Conservation (phyloP, 2,113 vertebrate species). For the Scomber japonicus region DNA sequence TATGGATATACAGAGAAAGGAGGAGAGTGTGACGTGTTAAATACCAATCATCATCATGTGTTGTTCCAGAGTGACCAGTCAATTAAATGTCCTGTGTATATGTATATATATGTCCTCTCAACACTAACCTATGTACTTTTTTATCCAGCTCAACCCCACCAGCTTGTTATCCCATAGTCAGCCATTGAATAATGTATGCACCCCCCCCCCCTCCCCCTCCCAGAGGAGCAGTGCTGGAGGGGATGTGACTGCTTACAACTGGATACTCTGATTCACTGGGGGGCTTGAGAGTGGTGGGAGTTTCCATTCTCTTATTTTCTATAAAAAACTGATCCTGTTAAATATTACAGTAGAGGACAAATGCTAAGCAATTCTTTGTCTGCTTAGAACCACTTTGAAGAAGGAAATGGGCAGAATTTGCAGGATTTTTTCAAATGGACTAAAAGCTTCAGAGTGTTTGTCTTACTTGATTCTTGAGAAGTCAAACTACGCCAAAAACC, state of each 20-base stretch:
- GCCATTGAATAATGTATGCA: slow-evolving; percentile 52
- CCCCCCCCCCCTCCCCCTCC: slow-evolving; percentile 4
- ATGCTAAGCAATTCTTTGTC: slow-evolving; percentile 25
- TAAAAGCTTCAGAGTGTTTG: slow-evolving; percentile 37
- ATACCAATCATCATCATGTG: background rate
- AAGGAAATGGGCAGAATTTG: slow-evolving; percentile 11
- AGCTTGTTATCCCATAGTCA: slow-evolving; percentile 44
- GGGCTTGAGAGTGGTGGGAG: slow-evolving; percentile 32
- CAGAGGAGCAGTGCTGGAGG: slow-evolving; percentile 30
- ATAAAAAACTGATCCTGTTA: slow-evolving; percentile 38
- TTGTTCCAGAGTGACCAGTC: slow-evolving; percentile 31
- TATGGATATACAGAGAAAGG: slow-evolving; percentile 1
- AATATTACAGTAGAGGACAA: slow-evolving; percentile 28
- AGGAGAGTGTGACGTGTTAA: background rate
- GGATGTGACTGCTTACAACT: slow-evolving; percentile 47
- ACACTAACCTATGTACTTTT: slow-evolving; percentile 28
- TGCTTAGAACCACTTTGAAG: slow-evolving; percentile 40
- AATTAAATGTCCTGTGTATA: slow-evolving; percentile 6
- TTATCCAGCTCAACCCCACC: slow-evolving; percentile 19
- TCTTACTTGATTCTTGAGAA: slow-evolving; percentile 28
- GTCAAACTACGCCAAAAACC: slow-evolving; percentile 4
- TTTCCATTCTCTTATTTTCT: slow-evolving; percentile 49
- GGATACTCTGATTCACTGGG: slow-evolving; percentile 42
- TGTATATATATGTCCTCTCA: background rate
- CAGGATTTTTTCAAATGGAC: slow-evolving; percentile 18